Conservation (phyloP, 2,113 vertebrate genomes). For the Machaerirhynchus nigripectus region DNA sequence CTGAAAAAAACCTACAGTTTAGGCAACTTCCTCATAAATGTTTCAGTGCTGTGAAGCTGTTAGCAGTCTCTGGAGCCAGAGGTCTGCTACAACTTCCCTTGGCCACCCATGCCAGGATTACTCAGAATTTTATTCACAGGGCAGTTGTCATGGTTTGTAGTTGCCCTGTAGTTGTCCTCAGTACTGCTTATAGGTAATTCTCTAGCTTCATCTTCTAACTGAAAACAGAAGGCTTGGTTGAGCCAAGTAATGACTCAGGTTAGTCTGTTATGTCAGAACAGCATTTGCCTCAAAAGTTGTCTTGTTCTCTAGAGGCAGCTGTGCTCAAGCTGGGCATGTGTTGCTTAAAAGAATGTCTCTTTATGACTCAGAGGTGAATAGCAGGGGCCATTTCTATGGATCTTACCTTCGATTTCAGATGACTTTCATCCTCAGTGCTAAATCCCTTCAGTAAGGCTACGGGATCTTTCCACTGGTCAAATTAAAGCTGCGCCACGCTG, state of each 20-base stretch:
- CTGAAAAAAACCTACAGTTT: not conserved
- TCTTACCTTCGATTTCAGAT: slow-evolving; percentile 13
- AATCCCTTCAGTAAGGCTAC: not conserved
- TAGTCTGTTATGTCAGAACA: slow-evolving; percentile 23
- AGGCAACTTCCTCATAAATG: not conserved
- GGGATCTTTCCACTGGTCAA: not conserved
- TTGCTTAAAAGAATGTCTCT: slow-evolving; percentile 5
- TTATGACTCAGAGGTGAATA: slow-evolving; percentile 50
- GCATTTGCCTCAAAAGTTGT: not conserved
- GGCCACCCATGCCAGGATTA: not conserved
- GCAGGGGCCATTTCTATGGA: not conserved
- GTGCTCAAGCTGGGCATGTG: not conserved
- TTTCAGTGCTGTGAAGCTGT: not conserved
- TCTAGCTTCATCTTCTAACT: not conserved
- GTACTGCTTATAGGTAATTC: not conserved
- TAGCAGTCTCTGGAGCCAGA: not conserved
- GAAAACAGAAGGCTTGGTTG: not conserved
- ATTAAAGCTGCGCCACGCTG: not conserved
- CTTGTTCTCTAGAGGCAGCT: not conserved
- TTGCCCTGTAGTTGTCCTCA: not conserved
- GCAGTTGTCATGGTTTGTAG: not conserved
- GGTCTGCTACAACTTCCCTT: not conserved
- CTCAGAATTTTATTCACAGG: not conserved
- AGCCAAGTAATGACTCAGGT: slow-evolving; percentile 7
- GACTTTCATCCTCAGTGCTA: not conserved